Evolutionary conservation across 2,113 vertebrate genomes (phyloP), one percentile per base, ranked within the genome.

Genomic region (Rhinogobius similis): DNA sequence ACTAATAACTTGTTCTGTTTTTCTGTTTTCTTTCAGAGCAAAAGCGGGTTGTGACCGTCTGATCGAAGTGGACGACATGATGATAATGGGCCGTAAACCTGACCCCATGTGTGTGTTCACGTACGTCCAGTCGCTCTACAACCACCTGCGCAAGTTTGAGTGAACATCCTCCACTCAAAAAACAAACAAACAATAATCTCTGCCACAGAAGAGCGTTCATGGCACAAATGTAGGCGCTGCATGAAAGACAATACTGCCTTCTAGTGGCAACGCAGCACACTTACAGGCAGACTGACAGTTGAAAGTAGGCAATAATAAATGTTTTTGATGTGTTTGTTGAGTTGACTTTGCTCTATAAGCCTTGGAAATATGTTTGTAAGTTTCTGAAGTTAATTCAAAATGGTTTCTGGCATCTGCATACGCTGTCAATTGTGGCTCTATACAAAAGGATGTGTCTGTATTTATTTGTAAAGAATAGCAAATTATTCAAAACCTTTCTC

Each of bases 101-200:
- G 98, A 99, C 87, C 98, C 98, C 75, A 99, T 99, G 97, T 99
- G 98, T 0, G 94, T 99, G 80, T 99, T 99, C 90, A 99, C 98
- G 59, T 99, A 99, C 0, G 98, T 99, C 48, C 98, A 99, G 90
- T 96, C 98, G 0, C 93, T 99, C 0, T 99, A 99, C 92, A 98
- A 96, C 88, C 97, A 99, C 86, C 92, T 99, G 70, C 95, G 96
- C 76, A 92, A 74, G 78, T 98, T 98, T 77, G 96, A 99, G 76
- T 99, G 87, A 98, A 38, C 43, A 68, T 69, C 32, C 41, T 29
- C 10, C 23, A n/a, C 44, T 23, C 14, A 44, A 46, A 46, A 46
- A 20, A n/a, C n/a, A n/a, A 3, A 7, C 43, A 18, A 36, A 36
- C 29, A 36, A 7, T 10, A 1, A 10, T n/a, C 20, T 5, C 20